These are phyloP conservation scores for Druon quercuslanigerum DNA, from an alignment of 1,140 invertebrate species.

Conservation along the genomic window DNA sequence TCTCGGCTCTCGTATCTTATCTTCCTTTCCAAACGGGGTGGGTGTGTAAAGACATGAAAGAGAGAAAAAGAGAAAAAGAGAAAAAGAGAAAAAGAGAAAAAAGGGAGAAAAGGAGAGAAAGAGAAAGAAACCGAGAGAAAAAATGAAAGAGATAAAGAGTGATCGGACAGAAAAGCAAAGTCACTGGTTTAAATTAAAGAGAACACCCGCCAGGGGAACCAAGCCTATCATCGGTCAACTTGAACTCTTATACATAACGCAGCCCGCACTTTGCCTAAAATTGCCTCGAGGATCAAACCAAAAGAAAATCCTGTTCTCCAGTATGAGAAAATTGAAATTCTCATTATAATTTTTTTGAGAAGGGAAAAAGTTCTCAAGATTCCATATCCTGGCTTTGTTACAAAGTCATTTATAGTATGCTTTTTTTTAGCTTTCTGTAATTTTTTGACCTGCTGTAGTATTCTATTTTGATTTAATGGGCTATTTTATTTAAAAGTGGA, in stretches of 20 bases:
- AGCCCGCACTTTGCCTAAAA: background rate
- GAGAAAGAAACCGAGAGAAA: constrained; percentile 49
- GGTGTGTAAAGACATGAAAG: constrained; percentile 44
- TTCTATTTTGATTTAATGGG: too few species aligned
- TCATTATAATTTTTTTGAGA: background rate
- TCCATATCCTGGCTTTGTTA: background rate
- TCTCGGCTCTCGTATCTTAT: constrained; percentile 46
- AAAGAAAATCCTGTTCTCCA: background rate
- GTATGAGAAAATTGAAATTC: background rate
- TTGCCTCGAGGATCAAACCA: background rate
- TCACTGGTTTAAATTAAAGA: constrained; percentile 74
- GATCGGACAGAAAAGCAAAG: constrained; percentile 64
- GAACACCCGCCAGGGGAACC: constrained; percentile 66
- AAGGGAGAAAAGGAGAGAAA: constrained; percentile 40
- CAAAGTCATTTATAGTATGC: background rate
- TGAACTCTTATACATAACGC: background rate
- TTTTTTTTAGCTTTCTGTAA: too few species aligned
- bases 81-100: constrained; percentile 46
- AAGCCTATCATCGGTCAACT: constrained; percentile 14
- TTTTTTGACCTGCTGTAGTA: too few species aligned
- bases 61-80: constrained; percentile 36
- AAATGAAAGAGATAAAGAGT: constrained; percentile 38
- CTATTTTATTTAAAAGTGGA: too few species aligned
- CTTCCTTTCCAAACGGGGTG: constrained; percentile 48
- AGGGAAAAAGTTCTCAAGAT: background rate